Conservation (phyloP, 2,797 vertebrate genomes). For the Phataginus tetradactyla region DNA sequence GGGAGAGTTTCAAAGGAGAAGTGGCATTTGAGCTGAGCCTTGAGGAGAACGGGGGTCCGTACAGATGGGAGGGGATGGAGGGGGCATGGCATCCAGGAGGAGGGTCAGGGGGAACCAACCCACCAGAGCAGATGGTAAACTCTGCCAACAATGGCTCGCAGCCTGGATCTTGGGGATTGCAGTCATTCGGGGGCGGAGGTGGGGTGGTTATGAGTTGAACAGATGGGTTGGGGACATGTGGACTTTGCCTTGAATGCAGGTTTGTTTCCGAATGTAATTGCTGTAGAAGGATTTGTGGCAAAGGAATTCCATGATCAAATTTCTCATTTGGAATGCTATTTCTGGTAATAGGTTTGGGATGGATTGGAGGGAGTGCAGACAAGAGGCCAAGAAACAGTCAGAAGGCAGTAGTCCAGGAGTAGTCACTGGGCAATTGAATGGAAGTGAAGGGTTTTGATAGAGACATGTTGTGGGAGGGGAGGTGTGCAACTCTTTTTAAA, state of each 20-base stretch:
- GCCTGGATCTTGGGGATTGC: neutral
- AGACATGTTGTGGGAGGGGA: neutral
- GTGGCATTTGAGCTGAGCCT: neutral
- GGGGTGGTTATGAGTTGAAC: neutral
- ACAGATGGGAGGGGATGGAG: neutral
- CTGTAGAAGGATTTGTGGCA: neutral
- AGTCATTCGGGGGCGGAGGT: neutral
- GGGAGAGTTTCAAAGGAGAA: neutral
- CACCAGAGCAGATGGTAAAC: neutral
- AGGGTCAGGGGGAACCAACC: neutral
- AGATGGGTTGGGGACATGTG: neutral
- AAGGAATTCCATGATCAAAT: neutral
- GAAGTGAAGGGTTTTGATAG: neutral
- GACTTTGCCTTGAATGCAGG: conserved; percentile 1
- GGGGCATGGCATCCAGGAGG: neutral
- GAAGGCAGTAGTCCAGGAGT: neutral
- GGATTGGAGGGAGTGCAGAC: neutral
- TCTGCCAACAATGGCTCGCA: neutral
- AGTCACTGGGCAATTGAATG: neutral
- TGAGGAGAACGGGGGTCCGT: neutral
- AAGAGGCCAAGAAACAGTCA: neutral
- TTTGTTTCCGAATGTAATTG: neutral
- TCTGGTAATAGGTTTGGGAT: neutral
- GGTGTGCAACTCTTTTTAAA: neutral
- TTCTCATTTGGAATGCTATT: neutral